A percentile compares a stretch with the other conserved stretches of the same genome.
phyloP scores from a whole-genome alignment of 2,888 invertebrate species.

The Tuta absoluta region DNA sequence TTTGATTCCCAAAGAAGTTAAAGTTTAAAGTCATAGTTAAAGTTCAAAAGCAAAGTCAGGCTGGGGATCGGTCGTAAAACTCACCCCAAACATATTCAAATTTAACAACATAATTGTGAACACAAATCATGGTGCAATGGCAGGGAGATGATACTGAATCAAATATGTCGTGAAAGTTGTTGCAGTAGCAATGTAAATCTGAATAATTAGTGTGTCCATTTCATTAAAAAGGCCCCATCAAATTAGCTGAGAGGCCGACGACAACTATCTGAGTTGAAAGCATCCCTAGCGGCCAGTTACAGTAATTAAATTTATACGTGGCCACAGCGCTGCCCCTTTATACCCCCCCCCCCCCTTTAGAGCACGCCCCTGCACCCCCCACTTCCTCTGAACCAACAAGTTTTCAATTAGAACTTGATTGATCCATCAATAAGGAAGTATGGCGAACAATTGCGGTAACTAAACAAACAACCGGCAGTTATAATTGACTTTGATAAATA shows the following conservation, averaged over 20 bases:
- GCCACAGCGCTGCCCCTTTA: slow-evolving; percentile 14
- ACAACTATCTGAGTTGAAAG: slow-evolving; percentile 28
- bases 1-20: too few relatives aligned
- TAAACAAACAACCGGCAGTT: neutral
- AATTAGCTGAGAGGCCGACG: slow-evolving; percentile 28
- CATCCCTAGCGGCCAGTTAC: slow-evolving; percentile 27
- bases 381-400: slow-evolving; percentile 39
- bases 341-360: neutral
- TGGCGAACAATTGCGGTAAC: slow-evolving; percentile 8
- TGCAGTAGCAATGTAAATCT: neutral
- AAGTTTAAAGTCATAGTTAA: too few relatives aligned
- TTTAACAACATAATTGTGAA: too few relatives aligned
- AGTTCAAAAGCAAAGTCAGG: too few relatives aligned
- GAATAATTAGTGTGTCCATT: slow-evolving; percentile 7
- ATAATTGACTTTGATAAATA: neutral
- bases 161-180: too few relatives aligned
- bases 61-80: too few relatives aligned
- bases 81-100: too few relatives aligned
- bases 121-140: too few relatives aligned
- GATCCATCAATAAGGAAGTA: slow-evolving; percentile 28
- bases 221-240: slow-evolving; percentile 32
- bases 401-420: slow-evolving; percentile 44
- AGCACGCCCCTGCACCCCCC: slow-evolving; percentile 22
- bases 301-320: slow-evolving; percentile 40
- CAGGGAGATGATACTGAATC: too few relatives aligned